Percentiles rank a stretch among this genome's conserved stretches.
phyloP scores from a whole-genome alignment of 2,888 invertebrate genomes.

The Panzeria rudis region DNA sequence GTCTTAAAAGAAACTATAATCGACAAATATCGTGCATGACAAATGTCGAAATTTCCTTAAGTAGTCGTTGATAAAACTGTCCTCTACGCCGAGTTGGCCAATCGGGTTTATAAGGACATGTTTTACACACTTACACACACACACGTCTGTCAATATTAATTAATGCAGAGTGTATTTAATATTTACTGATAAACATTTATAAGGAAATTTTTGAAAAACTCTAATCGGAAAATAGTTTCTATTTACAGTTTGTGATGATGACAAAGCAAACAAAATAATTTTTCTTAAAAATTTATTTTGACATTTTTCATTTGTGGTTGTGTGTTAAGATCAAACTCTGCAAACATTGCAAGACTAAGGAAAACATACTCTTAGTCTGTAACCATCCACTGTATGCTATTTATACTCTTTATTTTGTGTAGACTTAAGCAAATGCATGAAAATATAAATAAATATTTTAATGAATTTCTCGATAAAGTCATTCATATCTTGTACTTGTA shows the following conservation, averaged over 20 bases:
- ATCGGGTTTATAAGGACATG: neutral
- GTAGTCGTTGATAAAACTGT: no score
- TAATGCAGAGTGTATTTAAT: conserved; percentile 27
- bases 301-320: neutral
- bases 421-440: neutral
- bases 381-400: neutral
- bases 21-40: no score
- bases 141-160: conserved; percentile 49
- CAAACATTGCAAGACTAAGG: no score
- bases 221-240: neutral
- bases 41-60: no score
- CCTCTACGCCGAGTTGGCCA: neutral
- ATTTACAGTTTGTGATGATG: conserved; percentile 14
- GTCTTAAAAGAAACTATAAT: no score
- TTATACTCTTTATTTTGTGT: conserved; percentile 5
- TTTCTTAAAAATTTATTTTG: neutral
- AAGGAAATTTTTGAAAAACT: neutral
- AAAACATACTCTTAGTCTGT: no score
- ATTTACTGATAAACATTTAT: neutral
- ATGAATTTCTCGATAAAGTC: conserved; percentile 8
- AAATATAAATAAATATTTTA: conserved; percentile 4
- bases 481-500: conserved; percentile 43
- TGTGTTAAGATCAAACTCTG: neutral
- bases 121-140: neutral
- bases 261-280: neutral